These are phyloP conservation scores for Aphodius sticticus DNA, from an alignment of 2,888 invertebrate genomes.

Conservation along the genomic window DNA sequence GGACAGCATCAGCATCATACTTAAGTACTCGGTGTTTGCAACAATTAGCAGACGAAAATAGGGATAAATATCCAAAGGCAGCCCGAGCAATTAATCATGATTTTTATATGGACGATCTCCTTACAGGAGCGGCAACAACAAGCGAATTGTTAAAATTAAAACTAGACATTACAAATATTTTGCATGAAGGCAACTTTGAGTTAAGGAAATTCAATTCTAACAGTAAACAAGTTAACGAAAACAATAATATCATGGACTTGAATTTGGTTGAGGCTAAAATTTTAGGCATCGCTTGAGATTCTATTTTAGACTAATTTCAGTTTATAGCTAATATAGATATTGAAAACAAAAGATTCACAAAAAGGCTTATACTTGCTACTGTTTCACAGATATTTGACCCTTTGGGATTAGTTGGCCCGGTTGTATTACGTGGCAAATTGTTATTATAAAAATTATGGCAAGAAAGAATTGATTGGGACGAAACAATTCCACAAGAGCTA, in stretches of 20 bases:
- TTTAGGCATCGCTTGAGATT: too few species aligned
- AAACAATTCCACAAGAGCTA: slow-evolving; percentile 21
- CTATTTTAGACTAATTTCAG: not conserved
- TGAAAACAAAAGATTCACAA: slow-evolving; percentile 15
- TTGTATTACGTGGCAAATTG: slow-evolving; percentile 32
- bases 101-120: slow-evolving; percentile 32
- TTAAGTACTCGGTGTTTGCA: slow-evolving; percentile 21
- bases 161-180: not conserved
- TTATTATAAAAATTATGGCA: slow-evolving; percentile 38
- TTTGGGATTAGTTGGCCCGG: slow-evolving; percentile 34
- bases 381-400: slow-evolving; percentile 38
- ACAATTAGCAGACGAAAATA: slow-evolving; percentile 25
- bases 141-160: not conserved
- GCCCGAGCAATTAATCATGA: slow-evolving; percentile 14
- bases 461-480: slow-evolving; percentile 36
- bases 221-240: not conserved
- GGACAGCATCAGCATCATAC: slow-evolving; percentile 26
- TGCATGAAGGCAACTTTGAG: slow-evolving; percentile 10
- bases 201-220: slow-evolving; percentile 29
- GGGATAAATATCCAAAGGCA: slow-evolving; percentile 11
- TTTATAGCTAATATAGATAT: not conserved
- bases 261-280: not conserved
- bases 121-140: not conserved
- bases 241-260: not conserved
- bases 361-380: slow-evolving; percentile 31